Percentiles rank a stretch among this genome's conserved stretches.
Evolutionary conservation across 1,140 invertebrate genomes (phyloP).

Genomic region (Brachionus koreanus): DNA sequence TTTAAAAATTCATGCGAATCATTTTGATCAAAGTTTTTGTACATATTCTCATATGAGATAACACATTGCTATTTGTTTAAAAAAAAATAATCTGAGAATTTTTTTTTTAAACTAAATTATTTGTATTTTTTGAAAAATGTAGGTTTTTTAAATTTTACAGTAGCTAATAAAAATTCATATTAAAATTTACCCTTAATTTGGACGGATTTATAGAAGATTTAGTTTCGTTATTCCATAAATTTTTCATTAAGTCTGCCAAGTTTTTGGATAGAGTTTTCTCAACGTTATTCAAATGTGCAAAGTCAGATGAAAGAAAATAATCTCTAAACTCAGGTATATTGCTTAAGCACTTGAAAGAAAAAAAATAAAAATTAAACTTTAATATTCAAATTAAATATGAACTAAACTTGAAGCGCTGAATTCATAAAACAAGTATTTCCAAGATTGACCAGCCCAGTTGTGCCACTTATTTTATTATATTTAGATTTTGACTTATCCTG

Average conservation of each 20-base stretch:
- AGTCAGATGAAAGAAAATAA: not conserved
- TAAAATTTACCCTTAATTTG: not conserved
- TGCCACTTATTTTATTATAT: not conserved
- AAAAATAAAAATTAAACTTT: not conserved
- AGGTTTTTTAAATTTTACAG: too few relatives aligned
- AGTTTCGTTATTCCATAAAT: not conserved
- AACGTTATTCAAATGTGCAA: not conserved
- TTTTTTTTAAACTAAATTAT: too few relatives aligned
- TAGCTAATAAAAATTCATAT: too few relatives aligned
- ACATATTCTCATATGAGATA: not conserved
- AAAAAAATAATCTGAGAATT: too few relatives aligned
- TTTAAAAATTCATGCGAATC: slow-evolving; percentile 3
- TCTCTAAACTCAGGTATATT: not conserved
- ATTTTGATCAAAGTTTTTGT: not conserved
- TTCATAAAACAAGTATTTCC: slow-evolving; percentile 28
- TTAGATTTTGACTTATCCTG: not conserved
- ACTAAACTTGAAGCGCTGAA: not conserved
- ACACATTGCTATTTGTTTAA: too few relatives aligned
- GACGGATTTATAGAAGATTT: not conserved
- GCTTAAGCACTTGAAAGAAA: not conserved
- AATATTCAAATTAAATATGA: not conserved
- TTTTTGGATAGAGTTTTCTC: not conserved
- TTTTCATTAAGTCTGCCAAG: not conserved
- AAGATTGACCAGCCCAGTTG: not conserved
- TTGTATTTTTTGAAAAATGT: too few relatives aligned